Evolutionary conservation across 2,113 vertebrate genomes (phyloP).

Genomic region (Ceyx cyanopectus): DNA sequence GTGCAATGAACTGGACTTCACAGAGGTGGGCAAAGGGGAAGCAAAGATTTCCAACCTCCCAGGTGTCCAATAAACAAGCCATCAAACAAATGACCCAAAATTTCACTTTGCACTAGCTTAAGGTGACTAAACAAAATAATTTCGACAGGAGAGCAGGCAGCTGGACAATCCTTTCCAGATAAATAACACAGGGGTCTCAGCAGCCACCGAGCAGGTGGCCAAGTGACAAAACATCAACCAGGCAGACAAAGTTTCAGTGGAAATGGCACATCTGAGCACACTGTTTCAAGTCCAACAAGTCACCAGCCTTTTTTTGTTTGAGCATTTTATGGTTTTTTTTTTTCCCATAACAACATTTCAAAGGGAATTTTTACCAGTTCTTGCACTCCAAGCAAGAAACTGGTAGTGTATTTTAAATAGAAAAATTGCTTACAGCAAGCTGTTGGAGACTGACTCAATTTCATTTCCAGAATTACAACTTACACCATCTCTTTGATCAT

Average conservation of each 20-base stretch:
- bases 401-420: rapidly evolving
- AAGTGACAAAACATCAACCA: background rate
- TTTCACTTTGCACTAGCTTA: background rate
- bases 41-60: background rate
- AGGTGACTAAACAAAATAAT: background rate
- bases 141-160: background rate
- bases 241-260: background rate
- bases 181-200: background rate
- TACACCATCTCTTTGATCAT: background rate
- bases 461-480: background rate
- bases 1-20: background rate
- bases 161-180: background rate
- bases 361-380: background rate
- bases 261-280: background rate
- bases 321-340: background rate
- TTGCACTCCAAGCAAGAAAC: background rate
- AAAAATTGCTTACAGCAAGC: background rate
- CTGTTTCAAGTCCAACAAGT: background rate
- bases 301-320: background rate
- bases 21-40: background rate
- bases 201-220: background rate
- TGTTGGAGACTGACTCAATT: background rate
- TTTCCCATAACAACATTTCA: background rate
- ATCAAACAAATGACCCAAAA: background rate
- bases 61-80: background rate